These are phyloP conservation scores for Gastracanthus pulcherrimus DNA, from an alignment of 2,888 invertebrate species.

Conservation along the genomic window DNA sequence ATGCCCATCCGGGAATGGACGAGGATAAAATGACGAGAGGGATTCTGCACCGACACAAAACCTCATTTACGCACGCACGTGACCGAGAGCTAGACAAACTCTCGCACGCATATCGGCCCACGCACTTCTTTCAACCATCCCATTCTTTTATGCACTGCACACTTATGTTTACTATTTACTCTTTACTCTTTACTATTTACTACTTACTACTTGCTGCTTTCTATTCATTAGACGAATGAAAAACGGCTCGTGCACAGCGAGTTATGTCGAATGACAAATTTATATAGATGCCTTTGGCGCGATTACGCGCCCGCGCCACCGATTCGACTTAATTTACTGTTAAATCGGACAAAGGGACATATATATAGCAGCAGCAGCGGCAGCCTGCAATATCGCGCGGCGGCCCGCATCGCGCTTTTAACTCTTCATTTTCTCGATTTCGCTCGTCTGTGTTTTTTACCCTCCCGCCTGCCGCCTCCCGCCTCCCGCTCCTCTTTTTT, in stretches of 20 bases:
- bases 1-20: conserved; percentile 66
- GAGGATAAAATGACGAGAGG: conserved; percentile 69
- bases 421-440: conserved; percentile 37
- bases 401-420: conserved; percentile 10
- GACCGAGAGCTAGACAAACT: neutral
- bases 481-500: conserved; percentile 32
- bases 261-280: conserved; percentile 45
- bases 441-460: neutral
- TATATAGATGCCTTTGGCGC: conserved; percentile 50
- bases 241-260: neutral
- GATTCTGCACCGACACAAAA: too few species aligned
- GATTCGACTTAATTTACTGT: conserved; percentile 54
- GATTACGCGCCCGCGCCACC: conserved; percentile 63
- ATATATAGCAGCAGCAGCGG: conserved; percentile 16
- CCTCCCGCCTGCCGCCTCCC: neutral
- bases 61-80: neutral
- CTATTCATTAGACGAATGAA: too few species aligned
- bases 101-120: too few species aligned
- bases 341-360: conserved; percentile 55
- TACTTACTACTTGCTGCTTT: too few species aligned
- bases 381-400: too few species aligned
- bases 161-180: too few species aligned
- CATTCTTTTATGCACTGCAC: too few species aligned
- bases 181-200: too few species aligned
- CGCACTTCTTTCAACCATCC: neutral